Conservation (phyloP, 2,888 invertebrate genomes). For the Eristalinus sepulchralis region DNA sequence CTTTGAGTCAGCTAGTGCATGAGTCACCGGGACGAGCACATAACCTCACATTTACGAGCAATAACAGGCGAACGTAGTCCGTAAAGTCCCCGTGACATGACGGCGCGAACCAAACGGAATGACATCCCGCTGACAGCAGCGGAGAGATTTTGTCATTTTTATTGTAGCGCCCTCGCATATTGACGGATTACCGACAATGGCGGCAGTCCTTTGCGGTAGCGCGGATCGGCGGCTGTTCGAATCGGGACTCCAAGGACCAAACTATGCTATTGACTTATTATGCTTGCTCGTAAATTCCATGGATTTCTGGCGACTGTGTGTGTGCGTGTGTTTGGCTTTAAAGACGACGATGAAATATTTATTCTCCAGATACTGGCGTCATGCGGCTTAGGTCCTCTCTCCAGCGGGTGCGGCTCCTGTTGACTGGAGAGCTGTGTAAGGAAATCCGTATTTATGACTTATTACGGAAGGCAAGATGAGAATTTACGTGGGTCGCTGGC, state of each 20-base stretch:
- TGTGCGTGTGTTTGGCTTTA: not conserved
- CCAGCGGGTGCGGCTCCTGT: not conserved
- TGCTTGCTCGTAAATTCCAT: slow-evolving; percentile 47
- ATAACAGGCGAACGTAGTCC: slow-evolving; percentile 21
- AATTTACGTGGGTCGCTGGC: slow-evolving; percentile 13
- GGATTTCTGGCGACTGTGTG: slow-evolving; percentile 1
- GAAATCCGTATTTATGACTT: slow-evolving; percentile 54
- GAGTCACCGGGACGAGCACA: not conserved
- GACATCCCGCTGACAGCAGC: slow-evolving; percentile 54
- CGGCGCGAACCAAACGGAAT: slow-evolving; percentile 36
- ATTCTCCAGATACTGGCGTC: slow-evolving; percentile 30
- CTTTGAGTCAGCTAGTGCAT: not conserved
- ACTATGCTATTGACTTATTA: slow-evolving; percentile 67
- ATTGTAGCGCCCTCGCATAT: slow-evolving; percentile 49
- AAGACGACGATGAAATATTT: slow-evolving; percentile 61
- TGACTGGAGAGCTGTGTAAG: slow-evolving; percentile 14
- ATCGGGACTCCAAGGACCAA: slow-evolving; percentile 22
- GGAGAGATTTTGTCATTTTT: slow-evolving; percentile 54
- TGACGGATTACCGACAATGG: slow-evolving; percentile 27
- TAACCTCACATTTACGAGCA: slow-evolving; percentile 14
- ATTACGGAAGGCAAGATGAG: slow-evolving; percentile 15
- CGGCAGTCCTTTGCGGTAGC: not conserved
- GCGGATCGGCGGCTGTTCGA: not conserved
- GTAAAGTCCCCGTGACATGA: slow-evolving; percentile 37
- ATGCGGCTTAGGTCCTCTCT: slow-evolving; percentile 28